Percentiles rank a stretch among this genome's conserved stretches.
Conservation (phyloP, 2,113 vertebrate genomes). For the Leucopsar rothschildi region DNA sequence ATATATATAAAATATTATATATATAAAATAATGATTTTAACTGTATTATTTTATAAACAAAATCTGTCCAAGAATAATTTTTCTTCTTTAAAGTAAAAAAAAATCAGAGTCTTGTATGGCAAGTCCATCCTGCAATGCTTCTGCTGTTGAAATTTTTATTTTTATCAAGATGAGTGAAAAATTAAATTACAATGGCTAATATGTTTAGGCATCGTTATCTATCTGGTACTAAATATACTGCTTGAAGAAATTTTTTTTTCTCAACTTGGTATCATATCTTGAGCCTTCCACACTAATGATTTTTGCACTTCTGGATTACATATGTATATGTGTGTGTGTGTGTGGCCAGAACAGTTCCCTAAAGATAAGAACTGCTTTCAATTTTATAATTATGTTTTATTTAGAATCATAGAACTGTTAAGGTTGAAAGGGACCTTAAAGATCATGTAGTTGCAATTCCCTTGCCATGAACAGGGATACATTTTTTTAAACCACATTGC, state of each 20-base stretch:
- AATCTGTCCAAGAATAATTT: neutral
- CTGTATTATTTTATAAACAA: neutral
- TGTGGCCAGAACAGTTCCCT: accelerated
- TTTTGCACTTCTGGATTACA: neutral
- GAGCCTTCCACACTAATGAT: neutral
- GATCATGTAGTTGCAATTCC: neutral
- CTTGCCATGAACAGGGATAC: accelerated
- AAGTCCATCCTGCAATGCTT: neutral
- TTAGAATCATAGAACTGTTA: neutral
- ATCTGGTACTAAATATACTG: neutral
- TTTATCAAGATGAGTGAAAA: neutral
- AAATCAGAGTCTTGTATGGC: neutral
- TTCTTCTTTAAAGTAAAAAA: neutral
- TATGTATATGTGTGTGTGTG: too few species aligned
- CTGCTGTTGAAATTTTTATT: neutral
- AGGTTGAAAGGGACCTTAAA: neutral
- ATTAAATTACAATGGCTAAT: neutral
- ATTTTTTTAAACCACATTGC: neutral
- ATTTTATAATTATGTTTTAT: neutral
- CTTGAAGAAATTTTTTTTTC: neutral
- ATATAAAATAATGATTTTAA: neutral
- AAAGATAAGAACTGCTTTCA: neutral
- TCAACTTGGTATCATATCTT: neutral
- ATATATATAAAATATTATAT: neutral
- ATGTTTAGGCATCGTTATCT: neutral